Conservation (phyloP, 2,888 invertebrate genomes). For the Pammene aurita region DNA sequence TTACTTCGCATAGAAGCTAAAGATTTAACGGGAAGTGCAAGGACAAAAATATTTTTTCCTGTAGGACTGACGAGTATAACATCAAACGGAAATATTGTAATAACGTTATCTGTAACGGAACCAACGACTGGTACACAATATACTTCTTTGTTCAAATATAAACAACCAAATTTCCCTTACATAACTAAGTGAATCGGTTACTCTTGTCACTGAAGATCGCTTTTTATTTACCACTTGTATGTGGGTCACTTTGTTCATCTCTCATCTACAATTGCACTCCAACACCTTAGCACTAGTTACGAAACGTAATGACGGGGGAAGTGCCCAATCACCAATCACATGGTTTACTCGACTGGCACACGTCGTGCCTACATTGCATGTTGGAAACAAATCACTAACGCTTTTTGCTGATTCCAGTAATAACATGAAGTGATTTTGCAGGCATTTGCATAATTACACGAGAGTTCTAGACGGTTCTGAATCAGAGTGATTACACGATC, state of each 20-base stretch:
- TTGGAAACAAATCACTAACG: conserved; percentile 32
- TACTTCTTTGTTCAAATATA: conserved; percentile 10
- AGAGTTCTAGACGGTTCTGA: conserved; percentile 29
- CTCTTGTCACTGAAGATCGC: conserved; percentile 24
- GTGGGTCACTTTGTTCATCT: conserved; percentile 29
- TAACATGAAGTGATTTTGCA: conserved; percentile 31
- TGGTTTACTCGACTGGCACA: conserved; percentile 2
- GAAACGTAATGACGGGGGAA: conserved; percentile 45
- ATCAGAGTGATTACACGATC: conserved; percentile 30
- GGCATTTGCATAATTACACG: conserved; percentile 35
- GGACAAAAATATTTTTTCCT: too few species aligned
- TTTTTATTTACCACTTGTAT: conserved; percentile 37
- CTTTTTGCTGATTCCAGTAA: conserved; percentile 24
- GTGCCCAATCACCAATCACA: conserved; percentile 34
- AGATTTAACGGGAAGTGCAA: too few species aligned
- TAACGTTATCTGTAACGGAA: neutral
- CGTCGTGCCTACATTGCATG: conserved; percentile 22
- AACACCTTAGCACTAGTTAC: conserved; percentile 41
- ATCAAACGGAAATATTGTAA: too few species aligned
- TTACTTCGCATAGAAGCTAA: too few species aligned
- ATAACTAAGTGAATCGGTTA: conserved; percentile 19
- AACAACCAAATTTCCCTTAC: conserved; percentile 21
- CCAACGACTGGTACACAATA: too few species aligned
- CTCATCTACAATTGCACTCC: conserved; percentile 33
- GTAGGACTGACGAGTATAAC: too few species aligned